Base-by-base conservation (phyloP, 2,113 vertebrate genomes). In the Lepus europaeus region DNA sequence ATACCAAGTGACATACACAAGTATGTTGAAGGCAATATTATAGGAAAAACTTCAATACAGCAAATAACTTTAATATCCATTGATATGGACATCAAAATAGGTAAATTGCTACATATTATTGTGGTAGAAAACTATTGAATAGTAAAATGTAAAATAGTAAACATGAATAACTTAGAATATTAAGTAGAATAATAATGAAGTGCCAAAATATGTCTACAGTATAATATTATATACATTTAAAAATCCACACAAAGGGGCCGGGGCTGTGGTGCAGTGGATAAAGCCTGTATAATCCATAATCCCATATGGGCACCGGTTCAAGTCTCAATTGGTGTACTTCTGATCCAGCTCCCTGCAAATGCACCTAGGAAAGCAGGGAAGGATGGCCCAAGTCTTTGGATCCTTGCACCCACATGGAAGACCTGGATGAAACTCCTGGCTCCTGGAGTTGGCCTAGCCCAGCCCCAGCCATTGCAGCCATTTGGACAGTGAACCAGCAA, bases 71-170 rank as follows among this genome's bases (percentile, higher is more conserved):
- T 72, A 77, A 90, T 64, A 6, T 86, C 22, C 17, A 39, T 36
- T 39, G 69, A 56, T 66, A 33, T 36, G 11, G 9, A 63, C 9
- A 51, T 63, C 51, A 86, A 92, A 31, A 68, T 76, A 45, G 78
- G 63, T 36, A 92, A 72, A 63, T 39, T 73, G 9, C 45, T 22
- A 1, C 63, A 45, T 36, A 80, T 33, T 85, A 66, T 63, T 14
- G 27, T 31, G 68, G 89, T 9, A 82, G 29, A 87, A 91, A 74
- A 68, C 20, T 73, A 23, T 59, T 69, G 22, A 53, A 19, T 61
- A 74, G 59, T 56, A 93, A 90, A 83, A 53, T 83, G 11, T 36
- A 90, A 95, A 89, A 31, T 14, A 36, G 36, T 45, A 91, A 61
- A 51, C 36, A n/a, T 31, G 92, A 76, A 89, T 76, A n/a, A 76